These are phyloP conservation scores for Petrocephalus sullivani DNA, from an alignment of 2,797 vertebrate genomes.

Conservation along the genomic window DNA sequence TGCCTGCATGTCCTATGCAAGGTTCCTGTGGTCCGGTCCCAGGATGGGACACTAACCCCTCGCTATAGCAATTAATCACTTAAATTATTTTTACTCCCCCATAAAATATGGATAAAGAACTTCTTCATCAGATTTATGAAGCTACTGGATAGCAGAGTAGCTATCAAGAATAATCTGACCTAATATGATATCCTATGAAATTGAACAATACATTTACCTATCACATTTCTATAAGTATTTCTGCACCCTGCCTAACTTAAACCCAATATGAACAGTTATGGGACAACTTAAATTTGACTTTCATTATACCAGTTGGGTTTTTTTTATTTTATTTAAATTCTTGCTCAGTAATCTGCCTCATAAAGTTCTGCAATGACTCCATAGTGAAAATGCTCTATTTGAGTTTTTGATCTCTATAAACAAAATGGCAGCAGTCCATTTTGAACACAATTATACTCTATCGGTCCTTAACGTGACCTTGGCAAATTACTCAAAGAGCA, in stretches of 20 bases:
- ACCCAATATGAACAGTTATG: background rate
- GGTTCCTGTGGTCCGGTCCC: background rate
- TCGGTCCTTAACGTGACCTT: background rate
- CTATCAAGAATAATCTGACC: background rate
- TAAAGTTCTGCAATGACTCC: background rate
- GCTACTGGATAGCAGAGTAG: background rate
- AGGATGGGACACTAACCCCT: background rate
- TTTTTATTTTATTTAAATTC: background rate
- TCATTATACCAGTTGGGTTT: background rate
- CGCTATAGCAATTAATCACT: background rate
- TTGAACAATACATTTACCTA: background rate
- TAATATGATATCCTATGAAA: background rate
- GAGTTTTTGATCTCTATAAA: background rate
- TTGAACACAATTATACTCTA: background rate
- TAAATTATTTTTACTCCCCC: background rate
- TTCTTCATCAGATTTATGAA: background rate
- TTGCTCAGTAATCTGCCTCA: background rate
- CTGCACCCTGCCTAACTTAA: background rate
- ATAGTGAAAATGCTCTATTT: background rate
- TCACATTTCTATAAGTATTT: background rate
- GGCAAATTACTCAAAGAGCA: slow-evolving; percentile 1
- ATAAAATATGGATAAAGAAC: background rate
- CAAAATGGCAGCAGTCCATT: background rate
- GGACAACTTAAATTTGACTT: background rate
- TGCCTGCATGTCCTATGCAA: background rate